Conservation (phyloP, 1,140 invertebrate species). For the Coptotermes formosanus region DNA sequence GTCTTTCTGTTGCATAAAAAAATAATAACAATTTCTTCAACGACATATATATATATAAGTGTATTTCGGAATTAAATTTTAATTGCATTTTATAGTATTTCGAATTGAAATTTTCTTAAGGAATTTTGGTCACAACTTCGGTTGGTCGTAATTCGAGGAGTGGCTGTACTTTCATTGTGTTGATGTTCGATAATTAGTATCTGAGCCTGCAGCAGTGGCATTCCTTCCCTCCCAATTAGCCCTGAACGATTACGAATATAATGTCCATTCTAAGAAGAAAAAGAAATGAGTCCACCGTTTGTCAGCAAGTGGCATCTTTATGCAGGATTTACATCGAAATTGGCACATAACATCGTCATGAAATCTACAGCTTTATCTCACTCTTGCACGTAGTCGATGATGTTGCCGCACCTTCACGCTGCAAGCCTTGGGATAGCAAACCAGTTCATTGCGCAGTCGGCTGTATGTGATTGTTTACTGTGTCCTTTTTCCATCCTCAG, state of each 20-base stretch:
- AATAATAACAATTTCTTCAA: too few species aligned
- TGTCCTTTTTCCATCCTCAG: slow-evolving; percentile 1
- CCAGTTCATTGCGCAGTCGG: not conserved
- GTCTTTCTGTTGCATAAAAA: too few species aligned
- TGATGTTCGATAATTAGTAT: too few species aligned
- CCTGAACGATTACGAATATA: not conserved
- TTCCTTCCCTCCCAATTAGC: not conserved
- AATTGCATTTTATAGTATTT: too few species aligned
- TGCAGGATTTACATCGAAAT: not conserved
- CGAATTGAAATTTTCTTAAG: too few species aligned
- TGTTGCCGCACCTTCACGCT: not conserved
- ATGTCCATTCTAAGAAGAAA: not conserved
- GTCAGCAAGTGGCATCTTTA: not conserved
- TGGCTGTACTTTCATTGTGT: too few species aligned
- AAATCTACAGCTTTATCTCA: not conserved
- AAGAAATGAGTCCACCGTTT: not conserved
- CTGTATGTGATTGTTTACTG: not conserved
- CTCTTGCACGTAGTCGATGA: not conserved
- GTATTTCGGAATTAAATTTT: too few species aligned
- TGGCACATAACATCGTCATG: not conserved
- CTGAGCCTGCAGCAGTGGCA: too few species aligned
- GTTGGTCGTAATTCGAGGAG: too few species aligned
- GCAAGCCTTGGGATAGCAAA: not conserved
- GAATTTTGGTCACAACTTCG: too few species aligned
- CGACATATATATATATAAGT: too few species aligned